Percentiles rank a stretch among this genome's conserved stretches.
Conservation (phyloP, 1,140 invertebrate genomes). For the Batillaria attramentaria region DNA sequence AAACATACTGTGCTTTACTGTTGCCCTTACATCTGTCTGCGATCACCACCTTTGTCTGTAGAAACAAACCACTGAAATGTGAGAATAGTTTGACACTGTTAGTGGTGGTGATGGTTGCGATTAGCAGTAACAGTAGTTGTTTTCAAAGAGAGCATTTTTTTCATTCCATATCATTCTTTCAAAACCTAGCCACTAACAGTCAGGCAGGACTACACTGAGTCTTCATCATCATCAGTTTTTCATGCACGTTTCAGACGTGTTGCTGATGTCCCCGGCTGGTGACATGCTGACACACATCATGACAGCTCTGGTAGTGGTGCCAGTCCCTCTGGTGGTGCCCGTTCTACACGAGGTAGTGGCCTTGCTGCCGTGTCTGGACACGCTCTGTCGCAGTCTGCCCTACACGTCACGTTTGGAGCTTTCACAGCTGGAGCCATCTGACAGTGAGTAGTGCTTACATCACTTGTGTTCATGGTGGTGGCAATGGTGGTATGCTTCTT, state of each 20-base stretch:
- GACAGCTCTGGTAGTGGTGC: slow-evolving; percentile 76
- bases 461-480: not conserved
- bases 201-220: too few relatives aligned
- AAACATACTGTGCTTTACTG: too few relatives aligned
- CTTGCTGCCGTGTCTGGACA: slow-evolving; percentile 75
- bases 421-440: slow-evolving; percentile 62
- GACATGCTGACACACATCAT: slow-evolving; percentile 77
- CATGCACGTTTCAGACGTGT: slow-evolving; percentile 68
- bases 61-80: too few relatives aligned
- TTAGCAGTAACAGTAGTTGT: too few relatives aligned
- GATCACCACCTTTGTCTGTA: too few relatives aligned
- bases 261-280: slow-evolving; percentile 75
- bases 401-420: slow-evolving; percentile 67
- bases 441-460: slow-evolving; percentile 6
- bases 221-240: too few relatives aligned
- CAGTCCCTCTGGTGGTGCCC: slow-evolving; percentile 66
- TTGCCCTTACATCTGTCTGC: too few relatives aligned
- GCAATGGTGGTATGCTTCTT: not conserved
- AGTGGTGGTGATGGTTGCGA: too few relatives aligned
- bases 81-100: too few relatives aligned
- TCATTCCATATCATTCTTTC: too few relatives aligned
- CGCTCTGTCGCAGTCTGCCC: slow-evolving; percentile 75
- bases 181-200: too few relatives aligned
- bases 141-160: too few relatives aligned
- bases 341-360: slow-evolving; percentile 74